Conservation (phyloP, 2,888 invertebrate genomes). For the Trypoxylon attenuatum region DNA sequence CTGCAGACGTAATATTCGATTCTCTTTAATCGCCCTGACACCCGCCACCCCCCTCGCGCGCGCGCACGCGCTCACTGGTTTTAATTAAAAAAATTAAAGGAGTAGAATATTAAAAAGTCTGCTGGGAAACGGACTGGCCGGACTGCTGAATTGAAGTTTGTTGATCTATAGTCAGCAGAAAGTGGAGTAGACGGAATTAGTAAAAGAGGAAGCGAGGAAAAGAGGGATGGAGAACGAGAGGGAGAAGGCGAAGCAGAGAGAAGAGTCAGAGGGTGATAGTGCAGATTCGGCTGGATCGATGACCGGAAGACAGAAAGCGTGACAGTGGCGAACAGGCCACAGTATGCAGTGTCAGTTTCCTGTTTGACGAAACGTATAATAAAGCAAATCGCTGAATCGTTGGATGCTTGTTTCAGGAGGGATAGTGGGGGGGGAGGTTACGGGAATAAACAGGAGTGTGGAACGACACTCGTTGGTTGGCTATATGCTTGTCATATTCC, state of each 20-base stretch:
- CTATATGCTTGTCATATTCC: constrained; percentile 26
- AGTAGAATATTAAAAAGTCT: background rate
- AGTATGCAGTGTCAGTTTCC: constrained; percentile 8
- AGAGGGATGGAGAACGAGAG: too few species aligned
- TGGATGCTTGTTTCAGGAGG: constrained; percentile 2
- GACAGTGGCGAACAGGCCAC: background rate
- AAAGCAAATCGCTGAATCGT: constrained; percentile 12
- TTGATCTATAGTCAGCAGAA: background rate
- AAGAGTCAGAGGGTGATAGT: background rate
- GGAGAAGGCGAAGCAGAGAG: too few species aligned
- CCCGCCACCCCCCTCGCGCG: background rate
- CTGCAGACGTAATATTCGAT: background rate
- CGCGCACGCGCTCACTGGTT: background rate
- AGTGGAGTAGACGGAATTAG: too few species aligned
- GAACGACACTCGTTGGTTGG: background rate
- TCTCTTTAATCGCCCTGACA: background rate
- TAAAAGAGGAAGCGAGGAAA: too few species aligned
- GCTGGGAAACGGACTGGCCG: background rate
- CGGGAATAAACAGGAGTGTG: constrained; percentile 2
- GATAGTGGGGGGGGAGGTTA: background rate
- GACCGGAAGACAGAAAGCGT: background rate
- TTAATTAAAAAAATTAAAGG: background rate
- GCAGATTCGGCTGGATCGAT: constrained; percentile 14
- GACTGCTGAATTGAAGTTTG: background rate
- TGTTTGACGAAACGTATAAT: background rate